Evolutionary conservation across 2,797 vertebrate genomes (phyloP).

Genomic region (Sarcophilus harrisii): DNA sequence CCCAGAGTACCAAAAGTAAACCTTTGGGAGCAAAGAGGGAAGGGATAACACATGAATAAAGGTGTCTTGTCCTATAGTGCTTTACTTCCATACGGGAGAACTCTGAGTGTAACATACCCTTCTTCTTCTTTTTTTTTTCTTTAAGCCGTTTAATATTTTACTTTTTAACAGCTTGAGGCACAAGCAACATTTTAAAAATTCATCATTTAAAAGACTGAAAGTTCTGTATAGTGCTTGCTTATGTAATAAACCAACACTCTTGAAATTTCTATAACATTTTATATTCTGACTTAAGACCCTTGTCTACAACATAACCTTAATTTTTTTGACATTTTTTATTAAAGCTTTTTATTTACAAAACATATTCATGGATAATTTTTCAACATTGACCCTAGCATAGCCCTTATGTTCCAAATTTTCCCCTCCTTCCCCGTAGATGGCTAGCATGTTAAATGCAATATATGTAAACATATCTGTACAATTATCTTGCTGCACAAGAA

Average conservation of each 20-base stretch:
- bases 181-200: slow-evolving; percentile 22
- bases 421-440: too few species aligned
- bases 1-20: background rate
- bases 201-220: background rate
- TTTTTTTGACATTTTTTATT: too few species aligned
- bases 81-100: background rate
- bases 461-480: too few species aligned
- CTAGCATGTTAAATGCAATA: too few species aligned
- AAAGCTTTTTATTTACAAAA: too few species aligned
- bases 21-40: background rate
- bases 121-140: background rate
- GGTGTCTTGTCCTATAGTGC: background rate
- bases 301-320: background rate
- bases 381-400: too few species aligned
- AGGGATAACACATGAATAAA: background rate
- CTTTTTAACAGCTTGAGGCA: slow-evolving; percentile 5
- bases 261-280: background rate
- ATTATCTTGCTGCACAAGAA: too few species aligned
- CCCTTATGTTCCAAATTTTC: too few species aligned
- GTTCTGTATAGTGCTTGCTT: background rate
- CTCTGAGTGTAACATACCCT: background rate
- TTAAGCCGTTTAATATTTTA: slow-evolving; percentile 54
- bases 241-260: background rate
- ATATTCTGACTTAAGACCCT: background rate
- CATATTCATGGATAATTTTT: too few species aligned